Evolutionary conservation across 2,113 vertebrate genomes (phyloP).

Genomic region (Opisthocomus hoazin): DNA sequence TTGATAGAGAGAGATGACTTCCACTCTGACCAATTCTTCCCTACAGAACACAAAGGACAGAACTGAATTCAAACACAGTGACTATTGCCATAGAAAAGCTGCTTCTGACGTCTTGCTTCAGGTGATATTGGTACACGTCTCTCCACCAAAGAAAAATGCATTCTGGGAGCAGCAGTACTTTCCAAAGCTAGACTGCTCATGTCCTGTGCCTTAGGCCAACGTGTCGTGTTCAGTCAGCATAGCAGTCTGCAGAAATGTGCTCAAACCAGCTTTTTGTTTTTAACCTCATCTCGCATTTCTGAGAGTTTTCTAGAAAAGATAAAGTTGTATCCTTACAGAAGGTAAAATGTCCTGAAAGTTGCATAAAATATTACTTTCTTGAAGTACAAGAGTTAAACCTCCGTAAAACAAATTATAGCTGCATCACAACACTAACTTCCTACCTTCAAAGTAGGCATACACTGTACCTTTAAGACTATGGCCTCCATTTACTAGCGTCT

Average conservation of each 20-base stretch:
- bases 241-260: not conserved
- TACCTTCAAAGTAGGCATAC: not conserved
- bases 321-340: not conserved
- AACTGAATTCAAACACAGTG: rapidly evolving
- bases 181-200: not conserved
- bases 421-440: not conserved
- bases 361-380: not conserved
- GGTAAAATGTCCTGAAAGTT: not conserved
- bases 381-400: not conserved
- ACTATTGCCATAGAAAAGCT: not conserved
- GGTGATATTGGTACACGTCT: not conserved
- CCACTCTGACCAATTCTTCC: not conserved
- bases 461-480: not conserved
- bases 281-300: not conserved
- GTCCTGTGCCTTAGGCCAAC: not conserved
- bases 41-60: not conserved
- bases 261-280: not conserved
- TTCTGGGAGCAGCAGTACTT: not conserved
- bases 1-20: not conserved
- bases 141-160: not conserved
- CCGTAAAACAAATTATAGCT: not conserved
- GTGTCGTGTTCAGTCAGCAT: not conserved
- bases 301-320: not conserved
- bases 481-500: not conserved
- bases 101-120: not conserved